Evolutionary conservation across 2,113 vertebrate species (phyloP).

Genomic region (Ramphastos sulfuratus): DNA sequence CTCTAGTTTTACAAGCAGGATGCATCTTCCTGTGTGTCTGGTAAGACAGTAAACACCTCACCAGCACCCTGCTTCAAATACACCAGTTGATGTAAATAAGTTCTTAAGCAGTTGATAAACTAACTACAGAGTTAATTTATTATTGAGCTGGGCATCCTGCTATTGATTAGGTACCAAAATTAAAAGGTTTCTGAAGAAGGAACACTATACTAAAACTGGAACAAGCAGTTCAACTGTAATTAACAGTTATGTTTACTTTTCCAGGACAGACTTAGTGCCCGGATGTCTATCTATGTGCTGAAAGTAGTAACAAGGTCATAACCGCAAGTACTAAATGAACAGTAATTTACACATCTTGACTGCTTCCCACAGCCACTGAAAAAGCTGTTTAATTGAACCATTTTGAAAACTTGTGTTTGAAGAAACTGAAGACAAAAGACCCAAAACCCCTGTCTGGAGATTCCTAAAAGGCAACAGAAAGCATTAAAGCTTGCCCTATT

Average conservation of each 20-base stretch:
- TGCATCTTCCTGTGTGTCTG: neutral
- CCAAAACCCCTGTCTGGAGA: neutral
- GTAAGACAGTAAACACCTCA: neutral
- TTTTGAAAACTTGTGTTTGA: neutral
- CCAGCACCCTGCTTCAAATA: neutral
- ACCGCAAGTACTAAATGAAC: neutral
- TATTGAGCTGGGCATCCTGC: neutral
- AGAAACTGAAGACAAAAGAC: neutral
- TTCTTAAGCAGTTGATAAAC: neutral
- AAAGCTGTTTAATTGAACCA: neutral
- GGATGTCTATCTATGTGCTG: neutral
- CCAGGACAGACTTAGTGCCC: neutral
- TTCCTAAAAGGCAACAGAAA: neutral
- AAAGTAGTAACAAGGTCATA: constrained; percentile 13
- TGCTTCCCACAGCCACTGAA: neutral
- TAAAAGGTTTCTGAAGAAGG: neutral
- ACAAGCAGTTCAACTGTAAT: neutral
- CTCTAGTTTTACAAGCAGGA: neutral
- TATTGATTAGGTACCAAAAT: neutral
- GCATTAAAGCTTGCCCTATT: neutral
- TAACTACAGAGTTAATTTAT: neutral
- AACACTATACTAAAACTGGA: neutral
- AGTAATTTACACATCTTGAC: neutral
- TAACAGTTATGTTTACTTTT: constrained; percentile 8
- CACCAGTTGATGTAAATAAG: neutral